These are phyloP conservation scores for human DNA, from an alignment of 2,113 vertebrate genomes.

Conservation along the genomic window DNA sequence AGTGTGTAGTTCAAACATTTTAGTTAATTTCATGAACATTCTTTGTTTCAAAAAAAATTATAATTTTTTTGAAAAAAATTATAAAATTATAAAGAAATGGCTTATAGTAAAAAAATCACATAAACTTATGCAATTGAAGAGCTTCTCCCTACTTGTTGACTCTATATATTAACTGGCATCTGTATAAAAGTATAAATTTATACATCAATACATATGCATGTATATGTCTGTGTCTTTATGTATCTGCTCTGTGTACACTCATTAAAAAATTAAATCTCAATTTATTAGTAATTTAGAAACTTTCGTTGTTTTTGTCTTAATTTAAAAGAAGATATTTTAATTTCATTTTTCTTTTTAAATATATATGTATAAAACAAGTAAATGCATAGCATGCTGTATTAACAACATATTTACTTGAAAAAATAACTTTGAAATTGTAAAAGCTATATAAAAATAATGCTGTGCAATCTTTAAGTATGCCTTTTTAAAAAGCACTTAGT, in stretches of 20 bases:
- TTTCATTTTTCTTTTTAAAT: not conserved
- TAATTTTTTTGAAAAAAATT: not conserved
- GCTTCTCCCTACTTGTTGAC: not conserved
- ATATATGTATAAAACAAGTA: not conserved
- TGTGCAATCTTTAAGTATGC: not conserved
- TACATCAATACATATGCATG: not conserved
- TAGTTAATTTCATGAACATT: not conserved
- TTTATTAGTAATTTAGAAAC: not conserved
- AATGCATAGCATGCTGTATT: not conserved
- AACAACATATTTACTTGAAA: not conserved
- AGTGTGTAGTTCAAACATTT: not conserved
- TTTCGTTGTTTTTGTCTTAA: not conserved
- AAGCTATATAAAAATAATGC: not conserved
- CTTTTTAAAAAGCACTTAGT: not conserved
- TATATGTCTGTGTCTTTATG: not conserved
- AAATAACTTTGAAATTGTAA: not conserved
- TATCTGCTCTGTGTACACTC: not conserved
- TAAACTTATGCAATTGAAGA: not conserved
- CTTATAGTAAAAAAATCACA: not conserved
- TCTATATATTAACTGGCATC: not conserved
- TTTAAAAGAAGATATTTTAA: not conserved
- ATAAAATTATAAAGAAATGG: not conserved
- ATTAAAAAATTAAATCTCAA: not conserved
- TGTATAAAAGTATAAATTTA: not conserved
- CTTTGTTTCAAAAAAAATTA: not conserved